phyloP scores from a whole-genome alignment of 1,140 invertebrate genomes.

The Drosophila micromelanica region DNA sequence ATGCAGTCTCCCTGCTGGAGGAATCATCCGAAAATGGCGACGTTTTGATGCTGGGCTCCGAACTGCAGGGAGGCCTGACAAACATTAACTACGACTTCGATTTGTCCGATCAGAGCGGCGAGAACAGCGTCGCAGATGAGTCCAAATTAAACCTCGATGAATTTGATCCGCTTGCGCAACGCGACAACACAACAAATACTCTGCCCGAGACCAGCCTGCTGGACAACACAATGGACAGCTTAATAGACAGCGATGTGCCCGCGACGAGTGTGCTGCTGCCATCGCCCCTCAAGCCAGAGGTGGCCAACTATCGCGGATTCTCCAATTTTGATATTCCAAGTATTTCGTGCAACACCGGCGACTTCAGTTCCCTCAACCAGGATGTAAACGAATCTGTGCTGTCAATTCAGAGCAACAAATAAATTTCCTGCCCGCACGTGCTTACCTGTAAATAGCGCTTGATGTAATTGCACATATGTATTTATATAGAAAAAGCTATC shows the following conservation, averaged over 20 bases:
- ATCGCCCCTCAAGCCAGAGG: constrained; percentile 87
- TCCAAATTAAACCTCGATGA: constrained; percentile 78
- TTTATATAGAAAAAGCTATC: constrained; percentile 46
- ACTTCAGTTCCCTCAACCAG: constrained; percentile 81
- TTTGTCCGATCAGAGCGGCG: constrained; percentile 88
- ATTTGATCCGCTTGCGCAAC: constrained; percentile 83
- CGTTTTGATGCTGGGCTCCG: constrained; percentile 85
- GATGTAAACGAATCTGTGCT: constrained; percentile 26
- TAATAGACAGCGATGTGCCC: constrained; percentile 86
- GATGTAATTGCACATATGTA: constrained; percentile 61
- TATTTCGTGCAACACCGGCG: constrained; percentile 90
- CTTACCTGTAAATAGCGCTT: constrained; percentile 55
- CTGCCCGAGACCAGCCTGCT: constrained; percentile 34
- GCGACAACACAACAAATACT: not conserved
- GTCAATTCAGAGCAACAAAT: constrained; percentile 9
- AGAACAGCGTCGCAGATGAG: constrained; percentile 88
- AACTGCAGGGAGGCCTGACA: constrained; percentile 86
- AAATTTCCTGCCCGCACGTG: constrained; percentile 21
- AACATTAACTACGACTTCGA: constrained; percentile 91
- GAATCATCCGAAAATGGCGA: constrained; percentile 86
- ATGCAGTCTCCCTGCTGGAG: constrained; percentile 85
- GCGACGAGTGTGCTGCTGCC: constrained; percentile 86
- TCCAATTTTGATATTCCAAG: constrained; percentile 89
- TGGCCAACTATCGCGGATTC: constrained; percentile 88
- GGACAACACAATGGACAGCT: constrained; percentile 68